phyloP scores from a whole-genome alignment of 2,113 vertebrate genomes.

The Apistogramma diplotaenia region DNA sequence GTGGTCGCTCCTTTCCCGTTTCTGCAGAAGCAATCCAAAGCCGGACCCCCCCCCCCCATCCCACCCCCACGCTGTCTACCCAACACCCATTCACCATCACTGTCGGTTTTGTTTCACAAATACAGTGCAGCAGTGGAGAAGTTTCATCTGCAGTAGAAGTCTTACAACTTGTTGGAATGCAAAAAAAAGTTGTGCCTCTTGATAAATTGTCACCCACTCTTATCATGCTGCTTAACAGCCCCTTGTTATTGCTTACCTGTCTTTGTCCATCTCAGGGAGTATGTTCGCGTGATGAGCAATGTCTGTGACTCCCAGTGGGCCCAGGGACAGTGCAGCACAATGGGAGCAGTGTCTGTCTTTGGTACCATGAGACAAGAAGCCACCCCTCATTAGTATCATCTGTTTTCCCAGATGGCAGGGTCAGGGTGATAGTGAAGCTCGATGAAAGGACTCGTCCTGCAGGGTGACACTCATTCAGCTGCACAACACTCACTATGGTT shows the following conservation, averaged over 20 bases:
- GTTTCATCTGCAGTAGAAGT: not conserved
- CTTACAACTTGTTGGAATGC: constrained; percentile 1
- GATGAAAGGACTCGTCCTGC: constrained; percentile 71
- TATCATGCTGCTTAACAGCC: not conserved
- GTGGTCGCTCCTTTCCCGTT: constrained; percentile 61
- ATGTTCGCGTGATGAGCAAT: constrained; percentile 43
- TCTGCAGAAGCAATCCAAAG: constrained; percentile 53
- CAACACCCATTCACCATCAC: constrained; percentile 17
- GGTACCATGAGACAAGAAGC: constrained; percentile 69
- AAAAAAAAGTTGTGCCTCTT: not conserved
- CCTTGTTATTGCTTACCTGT: constrained; percentile 26
- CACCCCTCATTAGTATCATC: constrained; percentile 79
- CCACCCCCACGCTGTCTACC: constrained; percentile 12
- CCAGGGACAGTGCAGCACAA: constrained; percentile 65
- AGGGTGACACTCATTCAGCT: constrained; percentile 64
- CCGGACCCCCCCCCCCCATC: too few species aligned
- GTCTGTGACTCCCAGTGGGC: constrained; percentile 44
- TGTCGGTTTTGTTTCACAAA: constrained; percentile 5
- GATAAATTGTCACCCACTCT: too few species aligned
- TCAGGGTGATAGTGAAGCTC: constrained; percentile 67
- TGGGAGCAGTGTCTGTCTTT: constrained; percentile 63
- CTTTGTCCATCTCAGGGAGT: constrained; percentile 20
- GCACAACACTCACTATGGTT: constrained; percentile 17
- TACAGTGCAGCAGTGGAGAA: not conserved
- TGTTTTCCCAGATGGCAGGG: constrained; percentile 77